Evolutionary conservation across 2,113 vertebrate species (phyloP), one percentile per base, ranked within the genome.

Genomic region (Siniperca knerii): DNA sequence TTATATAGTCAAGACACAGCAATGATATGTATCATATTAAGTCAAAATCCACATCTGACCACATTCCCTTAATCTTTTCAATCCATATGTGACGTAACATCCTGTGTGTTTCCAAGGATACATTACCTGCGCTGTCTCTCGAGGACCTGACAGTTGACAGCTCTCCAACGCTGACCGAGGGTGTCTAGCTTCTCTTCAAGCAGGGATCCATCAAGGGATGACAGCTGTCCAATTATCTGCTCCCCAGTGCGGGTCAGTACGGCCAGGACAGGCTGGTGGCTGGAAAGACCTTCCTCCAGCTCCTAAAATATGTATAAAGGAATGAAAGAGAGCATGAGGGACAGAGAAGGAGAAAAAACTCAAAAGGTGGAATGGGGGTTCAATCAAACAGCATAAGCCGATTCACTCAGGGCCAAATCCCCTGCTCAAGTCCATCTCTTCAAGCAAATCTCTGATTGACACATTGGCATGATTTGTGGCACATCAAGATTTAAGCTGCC

Each of bases 251-350:
- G 95, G 90, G 94, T 97, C 16, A 99, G 46, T 0, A 87, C 89
- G 4, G 91, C 92, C 88, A 98, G 85, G 68, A 95, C 92, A 8
- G 90, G 83, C 90, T 97, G 96, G 91, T 97, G 97, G 88, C 92
- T 96, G 79, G 83, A 90, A 62, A 99, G 61, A 23, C 97, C 97
- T 64, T 98, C 97, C 84, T 99, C 97, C 8, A 99, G 95, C 65
- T 98, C 98, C 98, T 99, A 55, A 29, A 75, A 66, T 33, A 77
- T 40, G 29, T 11, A 29, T 2, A 35, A 52, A 54, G n/a, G 58
- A 82, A 35, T 62, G 16, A 61, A 35, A 70, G 7, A 70, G 15
- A 35, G 46, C 37, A 25, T n/a, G 35, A 40, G 4, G 18, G 25
- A 72, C 0, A 29, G 44, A 72, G 44, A 73, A 46, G 13, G 3